Conservation (phyloP, 1,140 invertebrate genomes). For the Carcinoscorpius rotundicauda region DNA sequence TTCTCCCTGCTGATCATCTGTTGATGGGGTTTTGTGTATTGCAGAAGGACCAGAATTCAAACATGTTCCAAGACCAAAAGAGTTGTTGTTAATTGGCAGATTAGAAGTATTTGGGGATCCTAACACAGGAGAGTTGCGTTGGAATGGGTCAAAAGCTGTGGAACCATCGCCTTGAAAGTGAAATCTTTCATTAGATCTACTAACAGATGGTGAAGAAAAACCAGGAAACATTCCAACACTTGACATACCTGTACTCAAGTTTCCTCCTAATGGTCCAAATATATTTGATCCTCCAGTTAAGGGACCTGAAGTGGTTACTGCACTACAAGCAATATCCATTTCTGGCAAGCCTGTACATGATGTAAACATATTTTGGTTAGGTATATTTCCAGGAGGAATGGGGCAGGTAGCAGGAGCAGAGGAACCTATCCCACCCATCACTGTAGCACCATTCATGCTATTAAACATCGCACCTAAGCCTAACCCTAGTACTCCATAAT, state of each 20-base stretch:
- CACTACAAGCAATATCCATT: conserved; percentile 18
- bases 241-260: conserved; percentile 10
- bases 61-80: conserved; percentile 58
- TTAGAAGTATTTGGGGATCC: conserved; percentile 29
- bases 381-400: conserved; percentile 19
- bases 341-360: conserved; percentile 10
- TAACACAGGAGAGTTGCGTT: conserved; percentile 34
- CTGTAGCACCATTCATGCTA: conserved; percentile 20
- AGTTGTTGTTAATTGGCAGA: conserved; percentile 58
- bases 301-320: conserved; percentile 26
- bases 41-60: conserved; percentile 23
- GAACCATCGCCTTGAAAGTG: conserved; percentile 20
- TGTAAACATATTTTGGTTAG: conserved; percentile 14
- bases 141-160: conserved; percentile 23
- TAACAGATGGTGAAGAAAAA: neutral
- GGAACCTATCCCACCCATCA: conserved; percentile 7
- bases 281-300: conserved; percentile 15
- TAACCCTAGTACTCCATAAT: conserved; percentile 85
- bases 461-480: conserved; percentile 53
- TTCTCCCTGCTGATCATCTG: conserved; percentile 42
- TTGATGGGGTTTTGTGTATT: conserved; percentile 68
- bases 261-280: conserved; percentile 19
- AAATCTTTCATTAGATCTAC: conserved; percentile 19
- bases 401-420: conserved; percentile 28
- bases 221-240: conserved; percentile 12